Evolutionary conservation across 2,888 invertebrate species (phyloP).

Genomic region (Lutraria lutraria): DNA sequence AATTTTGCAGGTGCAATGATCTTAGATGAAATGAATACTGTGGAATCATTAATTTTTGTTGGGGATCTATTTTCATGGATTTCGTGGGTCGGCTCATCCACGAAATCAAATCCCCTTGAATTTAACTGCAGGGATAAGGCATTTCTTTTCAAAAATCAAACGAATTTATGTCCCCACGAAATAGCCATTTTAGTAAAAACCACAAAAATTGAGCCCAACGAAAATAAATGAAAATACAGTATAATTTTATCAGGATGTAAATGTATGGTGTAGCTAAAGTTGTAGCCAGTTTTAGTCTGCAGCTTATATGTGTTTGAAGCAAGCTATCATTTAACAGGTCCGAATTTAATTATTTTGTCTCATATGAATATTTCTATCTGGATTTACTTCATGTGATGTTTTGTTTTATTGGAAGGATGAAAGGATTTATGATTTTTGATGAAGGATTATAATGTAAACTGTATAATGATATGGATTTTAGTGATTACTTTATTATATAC

Average conservation of each 20-base stretch:
- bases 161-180: too few relatives aligned
- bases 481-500: too few relatives aligned
- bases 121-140: too few relatives aligned
- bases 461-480: too few relatives aligned
- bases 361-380: neutral
- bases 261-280: neutral
- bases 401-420: neutral
- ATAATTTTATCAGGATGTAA: neutral
- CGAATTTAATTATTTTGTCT: neutral
- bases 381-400: neutral
- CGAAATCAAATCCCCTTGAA: too few relatives aligned
- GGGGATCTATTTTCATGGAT: too few relatives aligned
- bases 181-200: too few relatives aligned
- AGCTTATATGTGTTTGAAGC: neutral
- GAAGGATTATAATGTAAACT: neutral
- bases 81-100: too few relatives aligned
- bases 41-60: too few relatives aligned
- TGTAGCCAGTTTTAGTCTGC: neutral
- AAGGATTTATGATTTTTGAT: neutral
- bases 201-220: too few relatives aligned
- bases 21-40: conserved; percentile 9
- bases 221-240: too few relatives aligned
- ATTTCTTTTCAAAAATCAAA: too few relatives aligned
- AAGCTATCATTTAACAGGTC: neutral
- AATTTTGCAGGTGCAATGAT: conserved; percentile 18